Evolutionary conservation across 2,113 vertebrate genomes (phyloP), one percentile per base, ranked within the genome.

Genomic region (Colistium nudipinnis): DNA sequence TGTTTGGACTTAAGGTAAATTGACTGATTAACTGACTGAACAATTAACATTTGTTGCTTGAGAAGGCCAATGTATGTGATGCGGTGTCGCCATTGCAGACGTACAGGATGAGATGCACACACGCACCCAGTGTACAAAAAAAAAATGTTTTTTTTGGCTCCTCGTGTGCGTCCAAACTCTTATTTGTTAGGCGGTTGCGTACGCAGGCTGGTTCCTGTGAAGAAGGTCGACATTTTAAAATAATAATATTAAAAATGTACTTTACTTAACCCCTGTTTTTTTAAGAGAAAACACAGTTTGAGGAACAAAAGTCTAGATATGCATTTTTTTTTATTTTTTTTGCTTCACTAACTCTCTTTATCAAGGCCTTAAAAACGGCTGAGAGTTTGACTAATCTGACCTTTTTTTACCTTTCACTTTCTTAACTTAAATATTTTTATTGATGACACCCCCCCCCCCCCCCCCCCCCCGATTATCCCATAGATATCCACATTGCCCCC

Each of bases 181-280:
- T 47, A 55, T 64, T 88, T 76, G 52, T 41, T 31, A 85, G 86
- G 80, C 81, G 87, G 86, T 85, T 62, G 59, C 64, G 78, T 85
- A 78, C 90, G 91, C 93, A 92, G 95, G 96, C 95, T 87, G 95
- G 96, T 90, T 94, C 95, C 94, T 96, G 95, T 94, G 85, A 80
- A 70, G 60, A 85, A 87, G 87, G 59, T 63, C 84, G 69, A 92
- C 84, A 88, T 88, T 88, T 91, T 86, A 70, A 78, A 91, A 90
- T 80, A 89, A 89, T 68, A 86, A 81, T 78, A 80, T 85, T 66
- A 76, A 84, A 70, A 66, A 76, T 68, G 39, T 69, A 62, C 66
- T 52, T 61, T 74, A 57, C 74, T 75, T 79, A 70, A 66, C 63
- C 79, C 81, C 83, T 73, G 17, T 84, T 91, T 92, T 93, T 85